A percentile compares a stretch with the other conserved stretches of the same genome.
phyloP scores from a whole-genome alignment of 2,113 vertebrate species.

The Microcebus griseorufus region DNA sequence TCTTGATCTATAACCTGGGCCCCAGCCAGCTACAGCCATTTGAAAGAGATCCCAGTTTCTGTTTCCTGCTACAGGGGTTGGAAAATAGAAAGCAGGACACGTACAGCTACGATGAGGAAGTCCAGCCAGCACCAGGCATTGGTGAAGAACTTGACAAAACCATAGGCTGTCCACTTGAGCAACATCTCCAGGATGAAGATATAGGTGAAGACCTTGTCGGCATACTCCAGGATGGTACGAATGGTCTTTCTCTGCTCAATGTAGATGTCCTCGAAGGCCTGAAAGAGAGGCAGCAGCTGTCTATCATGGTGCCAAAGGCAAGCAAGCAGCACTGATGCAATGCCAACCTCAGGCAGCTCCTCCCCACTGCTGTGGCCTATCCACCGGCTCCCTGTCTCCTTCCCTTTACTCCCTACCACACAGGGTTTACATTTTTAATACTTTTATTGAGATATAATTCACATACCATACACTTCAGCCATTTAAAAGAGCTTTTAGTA shows the following conservation, averaged over 20 bases:
- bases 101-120: constrained; percentile 99
- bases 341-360: fast-evolving
- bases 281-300: neutral
- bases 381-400: neutral
- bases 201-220: constrained; percentile 98
- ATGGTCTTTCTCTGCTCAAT: constrained; percentile 98
- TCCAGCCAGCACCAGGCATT: constrained; percentile 99
- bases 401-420: neutral
- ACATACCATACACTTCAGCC: neutral
- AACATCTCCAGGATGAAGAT: constrained; percentile 99
- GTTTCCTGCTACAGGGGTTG: neutral
- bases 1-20: neutral
- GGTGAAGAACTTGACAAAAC: constrained; percentile 99
- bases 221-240: constrained; percentile 94
- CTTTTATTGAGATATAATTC: neutral
- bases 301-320: neutral
- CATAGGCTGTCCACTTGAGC: constrained; percentile 98
- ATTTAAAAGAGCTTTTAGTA: neutral
- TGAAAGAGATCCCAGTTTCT: neutral
- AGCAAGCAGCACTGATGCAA: neutral
- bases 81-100: constrained; percentile 83
- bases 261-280: constrained; percentile 99
- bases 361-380: neutral
- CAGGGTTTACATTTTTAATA: neutral
- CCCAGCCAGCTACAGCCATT: neutral